phyloP scores from a whole-genome alignment of 2,113 vertebrate species.

The Podarcis cretensis region DNA sequence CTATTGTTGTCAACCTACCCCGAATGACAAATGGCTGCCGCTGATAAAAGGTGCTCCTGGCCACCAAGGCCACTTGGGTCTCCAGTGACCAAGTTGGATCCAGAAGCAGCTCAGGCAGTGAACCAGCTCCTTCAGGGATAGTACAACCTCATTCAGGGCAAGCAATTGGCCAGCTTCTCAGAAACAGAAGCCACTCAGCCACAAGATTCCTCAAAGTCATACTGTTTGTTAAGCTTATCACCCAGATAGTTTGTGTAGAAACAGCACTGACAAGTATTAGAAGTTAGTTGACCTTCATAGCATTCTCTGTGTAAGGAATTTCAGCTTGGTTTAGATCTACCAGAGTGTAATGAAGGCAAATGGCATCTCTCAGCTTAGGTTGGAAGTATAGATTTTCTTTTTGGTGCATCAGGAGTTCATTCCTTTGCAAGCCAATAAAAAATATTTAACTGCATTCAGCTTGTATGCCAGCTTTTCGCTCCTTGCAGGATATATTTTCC shows the following conservation, averaged over 20 bases:
- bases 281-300: not conserved
- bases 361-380: not conserved
- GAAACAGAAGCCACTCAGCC: no score
- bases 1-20: no score
- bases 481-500: not conserved
- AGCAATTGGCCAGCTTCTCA: no score
- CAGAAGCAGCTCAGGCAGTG: no score
- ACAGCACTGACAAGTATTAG: not conserved
- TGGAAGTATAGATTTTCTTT: not conserved
- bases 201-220: no score
- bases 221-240: not conserved
- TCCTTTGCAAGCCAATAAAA: not conserved
- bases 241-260: not conserved
- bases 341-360: not conserved
- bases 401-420: not conserved
- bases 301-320: not conserved
- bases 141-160: no score
- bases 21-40: fast-evolving
- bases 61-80: no score
- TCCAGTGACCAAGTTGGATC: no score
- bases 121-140: no score
- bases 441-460: not conserved
- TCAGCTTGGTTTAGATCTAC: not conserved
- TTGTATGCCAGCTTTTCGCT: not conserved
- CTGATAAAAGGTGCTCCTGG: no score